phyloP scores from a whole-genome alignment of 2,113 vertebrate species.

The Myiopsitta monachus region DNA sequence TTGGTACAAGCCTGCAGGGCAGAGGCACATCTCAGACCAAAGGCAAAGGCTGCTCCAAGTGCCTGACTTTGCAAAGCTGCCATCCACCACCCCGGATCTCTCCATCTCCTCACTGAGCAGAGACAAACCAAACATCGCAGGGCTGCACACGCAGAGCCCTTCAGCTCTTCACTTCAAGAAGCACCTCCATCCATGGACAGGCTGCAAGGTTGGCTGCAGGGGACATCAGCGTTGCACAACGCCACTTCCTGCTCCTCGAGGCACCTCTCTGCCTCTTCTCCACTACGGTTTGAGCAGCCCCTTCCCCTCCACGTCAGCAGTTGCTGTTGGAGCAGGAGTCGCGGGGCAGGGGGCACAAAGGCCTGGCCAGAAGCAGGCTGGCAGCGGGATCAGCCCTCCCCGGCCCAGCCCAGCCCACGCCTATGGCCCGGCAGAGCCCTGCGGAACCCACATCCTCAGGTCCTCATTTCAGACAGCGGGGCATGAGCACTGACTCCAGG shows the following conservation, averaged over 20 bases:
- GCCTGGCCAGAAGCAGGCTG: not conserved
- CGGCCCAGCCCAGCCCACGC: not conserved
- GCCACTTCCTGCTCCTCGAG: not conserved
- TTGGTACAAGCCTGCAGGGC: not conserved
- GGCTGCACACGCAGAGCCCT: not conserved
- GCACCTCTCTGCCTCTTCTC: not conserved
- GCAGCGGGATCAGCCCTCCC: not conserved
- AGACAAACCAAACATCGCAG: not conserved
- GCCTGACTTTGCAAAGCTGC: not conserved
- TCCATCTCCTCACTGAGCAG: not conserved
- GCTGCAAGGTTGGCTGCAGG: not conserved
- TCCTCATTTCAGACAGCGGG: not conserved
- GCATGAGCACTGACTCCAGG: not conserved
- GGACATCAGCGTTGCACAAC: not conserved
- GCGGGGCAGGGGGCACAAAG: not conserved
- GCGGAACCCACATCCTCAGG: not conserved
- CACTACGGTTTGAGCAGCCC: not conserved
- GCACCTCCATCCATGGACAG: fast-evolving
- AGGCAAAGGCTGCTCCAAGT: not conserved
- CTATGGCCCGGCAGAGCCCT: not conserved
- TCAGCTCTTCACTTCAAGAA: not conserved
- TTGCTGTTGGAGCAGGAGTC: not conserved
- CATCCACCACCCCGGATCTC: not conserved
- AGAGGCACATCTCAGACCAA: not conserved
- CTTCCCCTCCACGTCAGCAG: not conserved